Conservation (phyloP, 2,113 vertebrate genomes). For the Herpetotheres cachinnans region DNA sequence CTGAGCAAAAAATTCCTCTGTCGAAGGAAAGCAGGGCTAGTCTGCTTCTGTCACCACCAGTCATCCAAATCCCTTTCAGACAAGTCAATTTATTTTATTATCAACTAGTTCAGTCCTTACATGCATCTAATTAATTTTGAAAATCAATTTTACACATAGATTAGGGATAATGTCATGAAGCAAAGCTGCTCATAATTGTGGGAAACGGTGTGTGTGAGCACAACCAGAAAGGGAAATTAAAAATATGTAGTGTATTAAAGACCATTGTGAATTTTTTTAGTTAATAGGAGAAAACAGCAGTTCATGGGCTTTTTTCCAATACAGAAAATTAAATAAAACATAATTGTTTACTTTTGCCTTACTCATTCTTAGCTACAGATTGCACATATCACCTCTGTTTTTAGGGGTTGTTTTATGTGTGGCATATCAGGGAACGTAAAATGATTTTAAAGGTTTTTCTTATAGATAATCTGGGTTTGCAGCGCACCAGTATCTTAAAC, state of each 20-base stretch:
- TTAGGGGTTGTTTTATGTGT: background rate
- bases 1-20: background rate
- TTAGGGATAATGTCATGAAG: background rate
- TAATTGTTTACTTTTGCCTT: background rate
- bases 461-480: background rate
- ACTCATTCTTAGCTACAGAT: background rate
- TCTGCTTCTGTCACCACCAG: background rate
- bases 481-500: background rate
- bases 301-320: background rate
- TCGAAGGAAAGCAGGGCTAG: background rate
- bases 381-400: background rate
- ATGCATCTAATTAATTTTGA: background rate
- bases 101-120: background rate
- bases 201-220: background rate
- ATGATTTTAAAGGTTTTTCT: background rate
- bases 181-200: background rate
- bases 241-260: background rate
- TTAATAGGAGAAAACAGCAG: background rate
- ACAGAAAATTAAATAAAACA: background rate
- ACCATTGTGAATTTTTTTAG: background rate
- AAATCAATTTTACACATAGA: slow-evolving; percentile 5
- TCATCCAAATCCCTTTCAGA: background rate
- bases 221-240: background rate
- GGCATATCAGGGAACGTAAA: background rate
- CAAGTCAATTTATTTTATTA: background rate